Conservation (phyloP, 1,140 invertebrate species). For the Danaus plexippus region DNA sequence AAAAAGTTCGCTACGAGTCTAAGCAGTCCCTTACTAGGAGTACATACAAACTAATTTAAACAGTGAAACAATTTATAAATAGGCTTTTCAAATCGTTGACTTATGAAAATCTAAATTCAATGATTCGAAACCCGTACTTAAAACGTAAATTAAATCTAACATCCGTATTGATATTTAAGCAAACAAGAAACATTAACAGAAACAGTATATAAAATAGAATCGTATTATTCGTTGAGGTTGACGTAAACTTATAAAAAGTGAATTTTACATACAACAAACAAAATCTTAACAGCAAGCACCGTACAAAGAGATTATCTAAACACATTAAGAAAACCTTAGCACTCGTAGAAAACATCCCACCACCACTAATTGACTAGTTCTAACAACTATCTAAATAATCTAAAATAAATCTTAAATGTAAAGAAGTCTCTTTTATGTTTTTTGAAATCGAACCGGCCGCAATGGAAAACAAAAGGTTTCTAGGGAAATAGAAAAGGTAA, state of each 20-base stretch:
- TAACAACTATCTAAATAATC: slow-evolving; percentile 62
- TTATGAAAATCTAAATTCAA: slow-evolving; percentile 52
- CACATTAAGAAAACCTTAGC: slow-evolving; percentile 54
- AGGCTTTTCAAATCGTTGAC: slow-evolving; percentile 47
- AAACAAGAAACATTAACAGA: slow-evolving; percentile 37
- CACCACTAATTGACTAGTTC: slow-evolving; percentile 70
- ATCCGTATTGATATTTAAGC: slow-evolving; percentile 39
- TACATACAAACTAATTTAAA: slow-evolving; percentile 35
- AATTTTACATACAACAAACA: slow-evolving; percentile 44
- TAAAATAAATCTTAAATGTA: slow-evolving; percentile 55
- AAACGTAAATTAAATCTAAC: slow-evolving; percentile 45
- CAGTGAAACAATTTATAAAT: slow-evolving; percentile 38
- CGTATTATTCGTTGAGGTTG: slow-evolving; percentile 48
- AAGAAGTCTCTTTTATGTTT: slow-evolving; percentile 57
- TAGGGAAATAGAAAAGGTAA: slow-evolving; percentile 24
- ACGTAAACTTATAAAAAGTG: slow-evolving; percentile 35
- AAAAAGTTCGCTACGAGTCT: slow-evolving; percentile 53
- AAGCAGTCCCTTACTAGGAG: slow-evolving; percentile 55
- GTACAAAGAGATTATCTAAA: slow-evolving; percentile 54
- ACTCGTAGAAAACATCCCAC: slow-evolving; percentile 65
- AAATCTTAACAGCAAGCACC: slow-evolving; percentile 64
- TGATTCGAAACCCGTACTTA: slow-evolving; percentile 62
- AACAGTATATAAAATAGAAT: slow-evolving; percentile 37
- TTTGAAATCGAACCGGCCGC: slow-evolving; percentile 62
- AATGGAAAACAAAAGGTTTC: slow-evolving; percentile 41